These are phyloP conservation scores for Elymnias hypermnestra DNA, from an alignment of 1,140 invertebrate genomes.

Conservation along the genomic window DNA sequence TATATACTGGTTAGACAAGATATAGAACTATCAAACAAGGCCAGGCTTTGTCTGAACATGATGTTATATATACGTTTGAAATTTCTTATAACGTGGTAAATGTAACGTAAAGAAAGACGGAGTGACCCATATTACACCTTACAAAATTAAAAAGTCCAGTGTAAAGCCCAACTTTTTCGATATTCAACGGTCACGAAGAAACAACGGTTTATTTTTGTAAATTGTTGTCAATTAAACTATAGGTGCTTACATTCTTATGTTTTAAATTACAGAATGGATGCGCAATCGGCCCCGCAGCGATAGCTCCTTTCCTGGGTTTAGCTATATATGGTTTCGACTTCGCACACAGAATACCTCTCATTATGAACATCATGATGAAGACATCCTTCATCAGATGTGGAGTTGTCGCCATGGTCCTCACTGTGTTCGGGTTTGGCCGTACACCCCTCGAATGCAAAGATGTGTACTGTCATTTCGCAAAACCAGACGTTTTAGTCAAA, in stretches of 20 bases:
- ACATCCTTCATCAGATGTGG: constrained; percentile 79
- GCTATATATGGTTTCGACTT: constrained; percentile 83
- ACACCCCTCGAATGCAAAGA: constrained; percentile 76
- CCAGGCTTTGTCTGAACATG: too few species aligned
- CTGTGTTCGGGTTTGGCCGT: constrained; percentile 78
- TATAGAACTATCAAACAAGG: too few species aligned
- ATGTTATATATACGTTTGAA: too few species aligned
- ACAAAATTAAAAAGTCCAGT: too few species aligned
- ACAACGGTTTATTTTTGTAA: too few species aligned
- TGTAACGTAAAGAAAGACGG: too few species aligned
- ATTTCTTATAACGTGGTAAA: too few species aligned
- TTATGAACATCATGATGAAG: constrained; percentile 79
- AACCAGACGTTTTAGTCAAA: constrained; percentile 77
- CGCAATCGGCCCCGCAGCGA: constrained; percentile 78
- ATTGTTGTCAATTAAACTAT: too few species aligned
- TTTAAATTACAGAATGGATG: constrained; percentile 77
- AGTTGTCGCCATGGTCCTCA: constrained; percentile 77
- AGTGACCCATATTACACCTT: too few species aligned
- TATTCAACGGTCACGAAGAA: too few species aligned
- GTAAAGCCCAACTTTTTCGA: too few species aligned
- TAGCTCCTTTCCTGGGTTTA: constrained; percentile 80
- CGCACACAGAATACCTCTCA: constrained; percentile 76
- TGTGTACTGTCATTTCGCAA: constrained; percentile 78
- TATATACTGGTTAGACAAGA: too few species aligned
- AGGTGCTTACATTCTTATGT: neutral